Base-by-base conservation (phyloP, 2,888 invertebrate species). In the Heliconius ismenius region DNA sequence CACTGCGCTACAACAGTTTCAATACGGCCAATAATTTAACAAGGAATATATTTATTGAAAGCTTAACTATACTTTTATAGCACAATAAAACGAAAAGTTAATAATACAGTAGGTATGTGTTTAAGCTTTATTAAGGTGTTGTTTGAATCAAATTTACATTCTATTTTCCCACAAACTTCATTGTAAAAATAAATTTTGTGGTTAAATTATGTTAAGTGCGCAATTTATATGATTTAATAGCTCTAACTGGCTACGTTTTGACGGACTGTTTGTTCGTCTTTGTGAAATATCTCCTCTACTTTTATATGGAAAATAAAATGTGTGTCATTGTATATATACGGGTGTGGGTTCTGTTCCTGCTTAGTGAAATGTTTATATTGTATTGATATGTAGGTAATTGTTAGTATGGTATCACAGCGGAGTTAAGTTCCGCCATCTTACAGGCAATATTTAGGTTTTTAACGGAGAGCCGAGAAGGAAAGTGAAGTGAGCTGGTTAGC, bases 171-270 rank as follows among this genome's bases (percentile, higher is more conserved):
- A 62, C 39, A 62, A 60, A 62, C 18, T 62, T 60, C 39, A 62
- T 62, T 43, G 62, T 43, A 43, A 58, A 28, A 70, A 49, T 70
- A 75, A 64, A 58, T 58, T 58, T 32, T 36, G 63, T 36, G 18
- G 32, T 49, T 75, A 6, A 75, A 64, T 54, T 75, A 75, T 39
- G 63, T 63, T 75, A 63, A 75, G 24, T 63, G n/a, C 24, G 36
- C 63, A 54, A 54, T 75, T 75, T 64, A 54, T 75, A 54, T 54
- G 70, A 70, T 49, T 75, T 54, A 54, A 70, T 70, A 36, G 69
- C 69, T 75, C 49, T 63, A 70, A 63, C 15, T 28, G 43, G 39
- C 43, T 43, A n/a, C 43, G 26, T 64, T 43, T n/a, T 49, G 26
- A n/a, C 49, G 21, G 11, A 11, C 21, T 73, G n/a, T 28, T 43